Conservation (phyloP, 2,888 invertebrate species). For the Electrophaes corylata region DNA sequence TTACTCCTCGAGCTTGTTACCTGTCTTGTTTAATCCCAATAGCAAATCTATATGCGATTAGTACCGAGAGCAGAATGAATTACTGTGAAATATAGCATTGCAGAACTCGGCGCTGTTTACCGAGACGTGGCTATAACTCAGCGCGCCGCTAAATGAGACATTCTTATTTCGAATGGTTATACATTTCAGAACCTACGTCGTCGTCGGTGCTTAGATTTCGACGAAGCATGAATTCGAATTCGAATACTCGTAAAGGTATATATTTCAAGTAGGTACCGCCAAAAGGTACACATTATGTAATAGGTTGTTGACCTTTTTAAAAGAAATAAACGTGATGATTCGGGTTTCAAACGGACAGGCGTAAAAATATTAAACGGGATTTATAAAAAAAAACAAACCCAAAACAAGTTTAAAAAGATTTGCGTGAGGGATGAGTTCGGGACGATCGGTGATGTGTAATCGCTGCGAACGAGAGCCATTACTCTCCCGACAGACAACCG, state of each 20-base stretch:
- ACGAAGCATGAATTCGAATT: not conserved
- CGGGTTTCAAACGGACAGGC: constrained; percentile 10
- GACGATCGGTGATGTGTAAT: constrained; percentile 54
- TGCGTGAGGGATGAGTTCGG: constrained; percentile 58
- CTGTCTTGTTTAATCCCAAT: constrained; percentile 31
- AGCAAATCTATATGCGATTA: constrained; percentile 43
- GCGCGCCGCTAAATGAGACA: constrained; percentile 9
- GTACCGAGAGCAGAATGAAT: constrained; percentile 33
- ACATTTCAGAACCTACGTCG: constrained; percentile 1
- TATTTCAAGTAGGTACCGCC: not conserved
- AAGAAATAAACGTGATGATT: constrained; percentile 4
- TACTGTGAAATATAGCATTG: constrained; percentile 42
- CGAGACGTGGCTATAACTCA: constrained; percentile 13
- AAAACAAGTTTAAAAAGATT: constrained; percentile 54
- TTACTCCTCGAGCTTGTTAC: constrained; percentile 19
- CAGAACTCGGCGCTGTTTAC: constrained; percentile 20
- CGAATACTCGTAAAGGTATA: not conserved
- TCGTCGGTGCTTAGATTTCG: constrained; percentile 1
- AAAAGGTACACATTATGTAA: not conserved
- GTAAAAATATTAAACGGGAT: constrained; percentile 11
- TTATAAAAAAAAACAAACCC: constrained; percentile 34
- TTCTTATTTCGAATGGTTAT: constrained; percentile 17
- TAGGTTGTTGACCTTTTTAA: not conserved
- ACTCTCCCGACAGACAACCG: constrained; percentile 57
- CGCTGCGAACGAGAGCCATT: constrained; percentile 51